Conservation (phyloP, 2,888 invertebrate species). For the Sylvicola fuscatus region DNA sequence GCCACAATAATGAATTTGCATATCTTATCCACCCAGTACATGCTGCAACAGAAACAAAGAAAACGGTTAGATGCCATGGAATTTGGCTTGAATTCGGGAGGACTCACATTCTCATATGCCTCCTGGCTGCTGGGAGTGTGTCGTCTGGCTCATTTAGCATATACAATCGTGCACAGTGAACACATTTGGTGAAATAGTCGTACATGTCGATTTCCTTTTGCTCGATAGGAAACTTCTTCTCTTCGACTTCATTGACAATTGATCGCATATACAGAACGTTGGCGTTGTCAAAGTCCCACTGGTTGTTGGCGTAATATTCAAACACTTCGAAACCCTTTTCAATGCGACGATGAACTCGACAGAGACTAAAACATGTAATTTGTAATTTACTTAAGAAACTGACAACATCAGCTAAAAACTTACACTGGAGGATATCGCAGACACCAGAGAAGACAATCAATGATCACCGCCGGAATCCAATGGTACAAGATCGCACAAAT, state of each 20-base stretch:
- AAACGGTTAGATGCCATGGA: not conserved
- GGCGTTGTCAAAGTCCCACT: constrained; percentile 72
- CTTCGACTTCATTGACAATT: constrained; percentile 42
- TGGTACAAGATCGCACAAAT: constrained; percentile 75
- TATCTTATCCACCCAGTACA: constrained; percentile 67
- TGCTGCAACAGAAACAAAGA: constrained; percentile 34
- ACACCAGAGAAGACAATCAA: constrained; percentile 57
- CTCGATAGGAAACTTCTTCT: constrained; percentile 44
- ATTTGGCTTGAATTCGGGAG: not conserved
- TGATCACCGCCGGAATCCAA: constrained; percentile 69
- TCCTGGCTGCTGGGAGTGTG: constrained; percentile 54
- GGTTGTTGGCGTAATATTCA: constrained; percentile 80
- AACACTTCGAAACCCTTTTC: constrained; percentile 73
- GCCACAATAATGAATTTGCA: constrained; percentile 45
- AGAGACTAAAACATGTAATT: constrained; percentile 34
- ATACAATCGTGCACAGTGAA: constrained; percentile 54
- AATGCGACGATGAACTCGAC: constrained; percentile 63
- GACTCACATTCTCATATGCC: constrained; percentile 61
- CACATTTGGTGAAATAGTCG: constrained; percentile 65
- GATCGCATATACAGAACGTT: constrained; percentile 35
- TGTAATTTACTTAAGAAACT: not conserved
- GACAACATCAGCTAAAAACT: constrained; percentile 25
- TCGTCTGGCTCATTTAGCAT: constrained; percentile 69
- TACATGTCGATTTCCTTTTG: constrained; percentile 50
- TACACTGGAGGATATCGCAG: constrained; percentile 77